Conservation (phyloP, 2,113 vertebrate species). For the Macrotis lagotis region DNA sequence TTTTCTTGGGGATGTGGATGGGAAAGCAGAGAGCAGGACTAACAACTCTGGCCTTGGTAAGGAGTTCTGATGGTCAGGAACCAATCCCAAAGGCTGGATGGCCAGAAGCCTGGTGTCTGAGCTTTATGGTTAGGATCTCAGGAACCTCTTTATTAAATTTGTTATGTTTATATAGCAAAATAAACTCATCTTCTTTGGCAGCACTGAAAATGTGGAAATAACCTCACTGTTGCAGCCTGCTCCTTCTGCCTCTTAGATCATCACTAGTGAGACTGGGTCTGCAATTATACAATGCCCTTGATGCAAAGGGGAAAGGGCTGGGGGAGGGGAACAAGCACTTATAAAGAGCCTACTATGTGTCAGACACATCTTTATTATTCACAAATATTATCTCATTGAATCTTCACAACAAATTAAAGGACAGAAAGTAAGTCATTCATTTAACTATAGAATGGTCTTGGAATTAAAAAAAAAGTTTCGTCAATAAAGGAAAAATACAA, state of each 20-base stretch:
- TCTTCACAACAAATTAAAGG: neutral
- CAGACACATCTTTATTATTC: neutral
- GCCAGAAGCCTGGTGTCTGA: neutral
- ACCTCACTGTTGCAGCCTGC: neutral
- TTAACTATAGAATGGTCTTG: slow-evolving; percentile 1
- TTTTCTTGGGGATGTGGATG: neutral
- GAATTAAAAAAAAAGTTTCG: neutral
- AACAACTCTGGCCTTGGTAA: neutral
- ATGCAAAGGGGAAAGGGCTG: slow-evolving; percentile 37
- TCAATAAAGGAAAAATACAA: neutral
- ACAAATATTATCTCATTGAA: neutral
- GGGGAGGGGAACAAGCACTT: neutral
- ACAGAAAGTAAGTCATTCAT: neutral
- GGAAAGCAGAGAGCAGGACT: neutral
- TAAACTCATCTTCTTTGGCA: neutral
- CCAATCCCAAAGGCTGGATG: neutral
- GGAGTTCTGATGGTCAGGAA: neutral
- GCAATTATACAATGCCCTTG: slow-evolving; percentile 49
- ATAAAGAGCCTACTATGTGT: neutral
- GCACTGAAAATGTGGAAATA: slow-evolving; percentile 4
- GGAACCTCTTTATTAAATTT: neutral
- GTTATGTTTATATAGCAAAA: neutral
- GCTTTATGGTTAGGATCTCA: neutral
- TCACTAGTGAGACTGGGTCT: slow-evolving; percentile 12
- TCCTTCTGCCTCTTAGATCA: slow-evolving; percentile 42